These are phyloP conservation scores for Drosophila prostipennis DNA, from an alignment of 2,888 invertebrate species.

Conservation along the genomic window DNA sequence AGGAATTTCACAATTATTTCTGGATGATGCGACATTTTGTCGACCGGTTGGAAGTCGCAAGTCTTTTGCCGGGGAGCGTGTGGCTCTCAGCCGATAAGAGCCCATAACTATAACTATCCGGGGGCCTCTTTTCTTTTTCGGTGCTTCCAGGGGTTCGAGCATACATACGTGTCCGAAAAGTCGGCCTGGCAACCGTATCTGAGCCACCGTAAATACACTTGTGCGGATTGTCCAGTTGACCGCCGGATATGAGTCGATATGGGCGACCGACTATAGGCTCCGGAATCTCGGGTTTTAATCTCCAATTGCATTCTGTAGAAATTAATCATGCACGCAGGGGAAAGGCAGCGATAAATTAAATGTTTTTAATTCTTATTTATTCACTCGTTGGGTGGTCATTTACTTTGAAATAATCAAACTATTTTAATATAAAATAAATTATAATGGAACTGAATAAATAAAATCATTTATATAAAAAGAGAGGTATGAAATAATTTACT, in stretches of 20 bases:
- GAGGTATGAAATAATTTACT: too few species aligned
- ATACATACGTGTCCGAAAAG: background rate
- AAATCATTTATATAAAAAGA: too few species aligned
- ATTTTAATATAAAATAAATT: too few species aligned
- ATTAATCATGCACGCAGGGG: background rate
- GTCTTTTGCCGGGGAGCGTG: conserved; percentile 11
- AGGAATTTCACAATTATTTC: conserved; percentile 31
- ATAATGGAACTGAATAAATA: too few species aligned
- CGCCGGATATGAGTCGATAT: conserved; percentile 28
- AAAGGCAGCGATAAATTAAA: background rate
- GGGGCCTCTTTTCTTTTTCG: background rate
- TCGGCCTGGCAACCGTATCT: conserved; percentile 21
- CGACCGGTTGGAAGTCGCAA: background rate
- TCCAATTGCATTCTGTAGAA: background rate
- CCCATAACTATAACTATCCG: conserved; percentile 11
- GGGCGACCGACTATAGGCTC: background rate
- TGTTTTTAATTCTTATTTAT: too few species aligned
- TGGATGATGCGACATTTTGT: conserved; percentile 9
- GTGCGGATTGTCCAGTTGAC: conserved; percentile 18
- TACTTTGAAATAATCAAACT: too few species aligned
- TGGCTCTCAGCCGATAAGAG: conserved; percentile 17
- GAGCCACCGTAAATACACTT: conserved; percentile 4
- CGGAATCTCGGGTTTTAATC: background rate
- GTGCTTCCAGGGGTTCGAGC: background rate
- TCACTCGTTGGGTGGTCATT: too few species aligned